Evolutionary conservation across 2,888 invertebrate species (phyloP).

Genomic region (Pachliopta kotzebuea): DNA sequence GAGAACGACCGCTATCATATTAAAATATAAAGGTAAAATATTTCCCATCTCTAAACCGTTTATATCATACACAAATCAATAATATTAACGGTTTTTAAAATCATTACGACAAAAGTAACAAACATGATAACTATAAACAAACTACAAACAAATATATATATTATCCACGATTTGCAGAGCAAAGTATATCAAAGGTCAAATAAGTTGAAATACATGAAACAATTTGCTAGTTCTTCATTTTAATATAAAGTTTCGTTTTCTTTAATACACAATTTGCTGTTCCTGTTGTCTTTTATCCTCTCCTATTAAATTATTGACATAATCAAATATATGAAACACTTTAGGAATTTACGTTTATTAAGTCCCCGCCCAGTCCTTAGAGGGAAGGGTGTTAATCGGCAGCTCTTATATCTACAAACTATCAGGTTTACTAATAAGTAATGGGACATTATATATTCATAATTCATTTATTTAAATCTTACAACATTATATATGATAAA

Average conservation of each 20-base stretch:
- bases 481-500: background rate
- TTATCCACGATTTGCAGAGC: background rate
- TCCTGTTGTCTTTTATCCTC: conserved; percentile 29
- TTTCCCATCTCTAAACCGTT: background rate
- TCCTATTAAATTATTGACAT: conserved; percentile 30
- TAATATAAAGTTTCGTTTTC: background rate
- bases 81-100: background rate
- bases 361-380: conserved; percentile 56
- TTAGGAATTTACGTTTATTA: conserved; percentile 23
- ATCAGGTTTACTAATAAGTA: background rate
- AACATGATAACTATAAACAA: background rate
- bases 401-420: conserved; percentile 39
- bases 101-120: background rate
- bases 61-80: background rate
- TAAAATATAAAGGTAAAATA: background rate
- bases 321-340: conserved; percentile 32
- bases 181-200: conserved; percentile 7
- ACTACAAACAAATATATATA: background rate
- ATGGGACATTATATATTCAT: background rate
- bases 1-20: background rate
- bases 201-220: background rate
- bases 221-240: background rate
- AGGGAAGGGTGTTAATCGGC: conserved; percentile 61
- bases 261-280: conserved; percentile 23
- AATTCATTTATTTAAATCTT: background rate